Percentiles rank a stretch among this genome's conserved stretches.
Evolutionary conservation across 2,888 invertebrate genomes (phyloP).

Genomic region (Dryococelus australis): DNA sequence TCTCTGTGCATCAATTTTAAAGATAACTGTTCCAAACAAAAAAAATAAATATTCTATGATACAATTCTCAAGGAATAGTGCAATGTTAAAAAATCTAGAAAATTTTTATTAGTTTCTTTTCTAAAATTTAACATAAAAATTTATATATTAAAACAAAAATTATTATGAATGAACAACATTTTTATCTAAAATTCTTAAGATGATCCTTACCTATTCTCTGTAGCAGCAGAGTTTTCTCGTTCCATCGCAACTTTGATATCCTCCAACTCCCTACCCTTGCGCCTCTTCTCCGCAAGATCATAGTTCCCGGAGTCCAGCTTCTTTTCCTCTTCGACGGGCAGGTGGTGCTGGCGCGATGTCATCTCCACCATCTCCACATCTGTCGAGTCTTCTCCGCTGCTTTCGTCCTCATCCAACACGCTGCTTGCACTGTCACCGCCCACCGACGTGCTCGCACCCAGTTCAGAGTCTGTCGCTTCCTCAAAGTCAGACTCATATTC

Average conservation of each 20-base stretch:
- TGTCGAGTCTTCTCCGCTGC: constrained; percentile 49
- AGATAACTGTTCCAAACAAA: no score
- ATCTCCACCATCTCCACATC: constrained; percentile 33
- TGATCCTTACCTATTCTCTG: not conserved
- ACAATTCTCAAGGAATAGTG: no score
- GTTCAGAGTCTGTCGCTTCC: constrained; percentile 55
- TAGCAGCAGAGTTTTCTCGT: constrained; percentile 54
- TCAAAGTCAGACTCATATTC: constrained; percentile 65
- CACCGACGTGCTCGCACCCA: constrained; percentile 44
- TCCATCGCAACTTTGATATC: constrained; percentile 59
- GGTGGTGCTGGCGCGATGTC: constrained; percentile 40
- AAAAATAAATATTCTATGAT: no score
- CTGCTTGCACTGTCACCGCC: constrained; percentile 51
- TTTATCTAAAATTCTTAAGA: no score
- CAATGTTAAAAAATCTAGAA: no score
- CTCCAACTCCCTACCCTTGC: constrained; percentile 52
- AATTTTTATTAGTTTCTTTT: no score
- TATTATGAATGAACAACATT: no score
- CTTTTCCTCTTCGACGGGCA: constrained; percentile 60
- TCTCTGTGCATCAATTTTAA: no score
- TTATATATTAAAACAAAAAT: no score
- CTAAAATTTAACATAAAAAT: no score
- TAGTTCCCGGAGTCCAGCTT: constrained; percentile 69
- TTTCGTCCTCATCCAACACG: constrained; percentile 43
- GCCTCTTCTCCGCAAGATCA: constrained; percentile 57